phyloP scores from a whole-genome alignment of 1,140 invertebrate species.

The Ephestia elutella region DNA sequence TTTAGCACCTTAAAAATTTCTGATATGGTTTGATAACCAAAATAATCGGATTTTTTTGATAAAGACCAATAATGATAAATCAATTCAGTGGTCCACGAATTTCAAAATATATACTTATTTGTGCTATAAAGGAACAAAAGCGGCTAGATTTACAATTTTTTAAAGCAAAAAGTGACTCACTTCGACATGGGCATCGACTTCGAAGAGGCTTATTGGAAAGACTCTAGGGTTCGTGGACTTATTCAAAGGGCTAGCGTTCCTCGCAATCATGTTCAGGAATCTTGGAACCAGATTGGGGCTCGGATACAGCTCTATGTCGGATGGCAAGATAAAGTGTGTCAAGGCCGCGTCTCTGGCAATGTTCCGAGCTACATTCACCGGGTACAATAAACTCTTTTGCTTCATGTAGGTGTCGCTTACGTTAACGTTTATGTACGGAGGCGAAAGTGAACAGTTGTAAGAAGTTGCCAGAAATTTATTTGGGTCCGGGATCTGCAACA shows the following conservation, averaged over 20 bases:
- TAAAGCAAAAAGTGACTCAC: slow-evolving; percentile 35
- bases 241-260: slow-evolving; percentile 78
- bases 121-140: too few species aligned
- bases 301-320: slow-evolving; percentile 93
- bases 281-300: slow-evolving; percentile 84
- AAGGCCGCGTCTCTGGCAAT: slow-evolving; percentile 86
- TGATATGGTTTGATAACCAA: too few species aligned
- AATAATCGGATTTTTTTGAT: too few species aligned
- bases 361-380: slow-evolving; percentile 91
- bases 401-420: slow-evolving; percentile 82
- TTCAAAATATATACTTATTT: too few species aligned
- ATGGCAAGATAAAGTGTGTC: slow-evolving; percentile 89
- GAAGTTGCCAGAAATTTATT: slow-evolving; percentile 76
- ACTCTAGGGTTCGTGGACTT: slow-evolving; percentile 82
- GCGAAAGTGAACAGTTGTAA: slow-evolving; percentile 81
- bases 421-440: slow-evolving; percentile 79
- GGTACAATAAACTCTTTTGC: slow-evolving; percentile 87
- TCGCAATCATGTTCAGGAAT: slow-evolving; percentile 88
- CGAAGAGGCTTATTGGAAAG: slow-evolving; percentile 88
- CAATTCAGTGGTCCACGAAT: too few species aligned
- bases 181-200: slow-evolving; percentile 81
- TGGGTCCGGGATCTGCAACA: slow-evolving; percentile 78
- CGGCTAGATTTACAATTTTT: too few species aligned
- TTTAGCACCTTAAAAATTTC: too few species aligned
- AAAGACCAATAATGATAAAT: too few species aligned